Percentiles rank a stretch among this genome's conserved stretches.
These are phyloP conservation scores for Brachionus plicatilis DNA, from an alignment of 1,140 invertebrate genomes.

Conservation along the genomic window DNA sequence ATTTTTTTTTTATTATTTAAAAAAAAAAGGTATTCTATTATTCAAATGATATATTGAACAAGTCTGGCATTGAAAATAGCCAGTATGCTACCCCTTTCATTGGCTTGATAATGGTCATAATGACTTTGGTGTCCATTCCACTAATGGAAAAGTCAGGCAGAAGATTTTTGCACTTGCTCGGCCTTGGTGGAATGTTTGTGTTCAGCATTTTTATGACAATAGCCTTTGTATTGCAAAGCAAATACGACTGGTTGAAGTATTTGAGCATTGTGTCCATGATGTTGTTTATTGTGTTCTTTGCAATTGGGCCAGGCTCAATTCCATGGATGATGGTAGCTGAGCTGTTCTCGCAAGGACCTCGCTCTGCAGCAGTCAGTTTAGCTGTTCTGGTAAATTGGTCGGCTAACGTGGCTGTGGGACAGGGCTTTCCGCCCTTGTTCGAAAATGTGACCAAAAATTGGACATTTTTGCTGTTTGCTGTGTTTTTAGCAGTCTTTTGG, in stretches of 20 bases:
- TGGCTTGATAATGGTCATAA: slow-evolving; percentile 55
- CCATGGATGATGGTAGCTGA: slow-evolving; percentile 45
- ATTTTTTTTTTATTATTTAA: slow-evolving; percentile 57
- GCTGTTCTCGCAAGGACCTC: slow-evolving; percentile 43
- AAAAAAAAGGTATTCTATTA: slow-evolving; percentile 68
- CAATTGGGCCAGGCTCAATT: slow-evolving; percentile 48
- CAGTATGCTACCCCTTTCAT: slow-evolving; percentile 78
- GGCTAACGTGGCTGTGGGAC: slow-evolving; percentile 42
- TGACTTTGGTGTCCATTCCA: slow-evolving; percentile 64
- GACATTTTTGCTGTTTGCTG: slow-evolving; percentile 94
- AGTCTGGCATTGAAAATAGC: slow-evolving; percentile 60
- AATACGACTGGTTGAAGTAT: slow-evolving; percentile 39
- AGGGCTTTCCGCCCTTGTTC: slow-evolving; percentile 43
- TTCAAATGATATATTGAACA: slow-evolving; percentile 69
- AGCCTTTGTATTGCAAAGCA: slow-evolving; percentile 26
- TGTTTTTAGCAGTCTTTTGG: slow-evolving; percentile 89
- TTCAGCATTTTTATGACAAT: slow-evolving; percentile 27
- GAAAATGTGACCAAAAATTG: slow-evolving; percentile 75
- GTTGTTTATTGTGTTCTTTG: slow-evolving; percentile 53
- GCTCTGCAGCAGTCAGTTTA: slow-evolving; percentile 43
- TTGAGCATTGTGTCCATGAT: slow-evolving; percentile 37
- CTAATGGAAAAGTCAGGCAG: slow-evolving; percentile 44
- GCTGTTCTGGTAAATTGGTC: slow-evolving; percentile 44
- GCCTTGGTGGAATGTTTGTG: slow-evolving; percentile 39
- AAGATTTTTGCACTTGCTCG: slow-evolving; percentile 42